Evolutionary conservation across 2,797 vertebrate species (phyloP), one percentile per base, ranked within the genome.

Genomic region (Todus mexicanus): DNA sequence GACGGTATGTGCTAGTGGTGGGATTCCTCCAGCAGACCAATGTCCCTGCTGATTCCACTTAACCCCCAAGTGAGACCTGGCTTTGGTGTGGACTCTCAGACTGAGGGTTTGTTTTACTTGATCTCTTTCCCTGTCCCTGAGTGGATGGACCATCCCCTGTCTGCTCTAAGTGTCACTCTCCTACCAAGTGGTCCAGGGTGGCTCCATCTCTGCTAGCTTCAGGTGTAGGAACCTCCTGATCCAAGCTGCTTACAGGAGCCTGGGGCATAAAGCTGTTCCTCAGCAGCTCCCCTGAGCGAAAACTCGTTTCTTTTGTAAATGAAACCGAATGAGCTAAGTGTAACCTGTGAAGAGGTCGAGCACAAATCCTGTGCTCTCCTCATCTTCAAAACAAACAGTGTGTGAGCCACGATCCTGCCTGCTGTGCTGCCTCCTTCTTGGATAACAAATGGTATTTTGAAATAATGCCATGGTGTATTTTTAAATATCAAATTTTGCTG

Each of bases 401-500:
- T 71, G 42, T 2, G 23, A 91, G 45, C 83, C 21, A 6, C 37
- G 80, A 84, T 89, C 82, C 51, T 84, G 66, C 51, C 23, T 81
- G 47, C 82, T 84, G 68, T 4, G 5, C 70, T 89, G 37, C 40
- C 71, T 91, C 40, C 68, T 88, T 66, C 84, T 90, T 84, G 59
- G 92, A 57, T 84, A 90, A 92, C 71, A 76, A 96, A 80, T 70
- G 89, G 82, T 73, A 89, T 89, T 95, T 91, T 81, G 87, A 95
- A 95, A 88, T 88, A 86, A 75, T 82, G 79, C 89, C 91, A 73
- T 38, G 38, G 89, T 81, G 71, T 96, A 86, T 95, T 94, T 96
- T 95, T 79, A 95, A 94, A 94, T 96, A 96, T 94, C 90, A 83
- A 73, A 92, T 94, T 95, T 87, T 95, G 89, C 93, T 93, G 90